Conservation (phyloP, 1,140 invertebrate genomes). For the Drosophila nannoptera region DNA sequence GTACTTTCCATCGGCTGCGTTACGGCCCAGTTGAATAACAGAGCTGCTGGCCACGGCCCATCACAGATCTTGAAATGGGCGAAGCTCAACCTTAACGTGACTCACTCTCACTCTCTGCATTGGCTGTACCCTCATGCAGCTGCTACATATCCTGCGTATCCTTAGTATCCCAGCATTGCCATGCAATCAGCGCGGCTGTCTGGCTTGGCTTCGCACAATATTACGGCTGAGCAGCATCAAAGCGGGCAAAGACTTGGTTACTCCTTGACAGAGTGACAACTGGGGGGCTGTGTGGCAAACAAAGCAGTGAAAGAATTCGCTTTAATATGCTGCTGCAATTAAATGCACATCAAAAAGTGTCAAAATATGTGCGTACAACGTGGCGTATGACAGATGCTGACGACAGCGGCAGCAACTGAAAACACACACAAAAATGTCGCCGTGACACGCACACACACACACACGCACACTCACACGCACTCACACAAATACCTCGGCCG, state of each 20-base stretch:
- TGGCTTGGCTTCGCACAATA: neutral
- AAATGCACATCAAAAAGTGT: conserved; percentile 68
- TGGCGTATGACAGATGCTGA: conserved; percentile 57
- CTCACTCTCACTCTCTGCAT: too few species aligned
- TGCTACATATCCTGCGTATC: too few species aligned
- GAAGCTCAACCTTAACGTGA: too few species aligned
- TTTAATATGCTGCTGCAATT: conserved; percentile 57
- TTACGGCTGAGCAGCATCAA: neutral
- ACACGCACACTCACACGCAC: conserved; percentile 24
- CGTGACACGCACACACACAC: conserved; percentile 25
- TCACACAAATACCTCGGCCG: conserved; percentile 33
- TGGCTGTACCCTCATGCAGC: too few species aligned
- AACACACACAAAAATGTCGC: conserved; percentile 15
- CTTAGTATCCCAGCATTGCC: neutral
- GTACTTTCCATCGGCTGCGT: conserved; percentile 5
- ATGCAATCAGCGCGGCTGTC: neutral
- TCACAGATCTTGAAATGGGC: too few species aligned
- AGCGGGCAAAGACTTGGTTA: conserved; percentile 4
- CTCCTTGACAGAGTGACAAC: conserved; percentile 21
- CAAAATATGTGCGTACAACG: conserved; percentile 51
- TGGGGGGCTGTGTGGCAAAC: neutral
- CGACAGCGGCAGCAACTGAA: neutral
- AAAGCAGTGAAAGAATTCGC: conserved; percentile 24
- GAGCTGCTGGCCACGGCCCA: too few species aligned
- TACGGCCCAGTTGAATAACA: conserved; percentile 4